These are phyloP conservation scores for Tapirus indicus DNA, from an alignment of 2,797 vertebrate species.

Conservation along the genomic window DNA sequence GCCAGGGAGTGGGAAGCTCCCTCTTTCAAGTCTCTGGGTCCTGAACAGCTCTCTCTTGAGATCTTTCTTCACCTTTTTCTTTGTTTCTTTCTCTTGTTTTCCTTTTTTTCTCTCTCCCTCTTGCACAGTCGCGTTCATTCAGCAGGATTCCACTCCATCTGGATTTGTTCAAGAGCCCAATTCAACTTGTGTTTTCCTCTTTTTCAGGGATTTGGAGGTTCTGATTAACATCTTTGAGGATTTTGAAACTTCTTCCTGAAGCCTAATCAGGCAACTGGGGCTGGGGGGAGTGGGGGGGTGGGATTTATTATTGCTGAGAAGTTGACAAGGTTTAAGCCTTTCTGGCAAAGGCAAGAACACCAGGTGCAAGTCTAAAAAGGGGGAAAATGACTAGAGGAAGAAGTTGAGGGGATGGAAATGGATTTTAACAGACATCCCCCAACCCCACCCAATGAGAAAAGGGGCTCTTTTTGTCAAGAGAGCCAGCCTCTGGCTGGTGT, in stretches of 20 bases:
- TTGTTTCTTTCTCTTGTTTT: constrained; percentile 58
- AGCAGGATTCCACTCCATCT: constrained; percentile 60
- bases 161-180: constrained; percentile 29
- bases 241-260: constrained; percentile 64
- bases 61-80: neutral
- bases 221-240: constrained; percentile 66
- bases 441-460: neutral
- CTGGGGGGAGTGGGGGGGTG: neutral
- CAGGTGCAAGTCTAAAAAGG: neutral
- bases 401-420: neutral
- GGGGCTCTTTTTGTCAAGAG: neutral
- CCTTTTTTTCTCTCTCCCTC: constrained; percentile 66
- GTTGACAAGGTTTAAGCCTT: neutral
- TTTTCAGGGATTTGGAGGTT: constrained; percentile 35
- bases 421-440: neutral
- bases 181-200: constrained; percentile 39
- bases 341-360: neutral
- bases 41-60: constrained; percentile 32
- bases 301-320: neutral
- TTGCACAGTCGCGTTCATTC: neutral
- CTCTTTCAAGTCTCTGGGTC: constrained; percentile 72
- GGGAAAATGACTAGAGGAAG: neutral
- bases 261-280: neutral
- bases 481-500: neutral
- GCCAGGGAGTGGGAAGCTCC: constrained; percentile 48